These are phyloP conservation scores for Ptilonorhynchus violaceus DNA, from an alignment of 2,113 vertebrate species.

Conservation along the genomic window DNA sequence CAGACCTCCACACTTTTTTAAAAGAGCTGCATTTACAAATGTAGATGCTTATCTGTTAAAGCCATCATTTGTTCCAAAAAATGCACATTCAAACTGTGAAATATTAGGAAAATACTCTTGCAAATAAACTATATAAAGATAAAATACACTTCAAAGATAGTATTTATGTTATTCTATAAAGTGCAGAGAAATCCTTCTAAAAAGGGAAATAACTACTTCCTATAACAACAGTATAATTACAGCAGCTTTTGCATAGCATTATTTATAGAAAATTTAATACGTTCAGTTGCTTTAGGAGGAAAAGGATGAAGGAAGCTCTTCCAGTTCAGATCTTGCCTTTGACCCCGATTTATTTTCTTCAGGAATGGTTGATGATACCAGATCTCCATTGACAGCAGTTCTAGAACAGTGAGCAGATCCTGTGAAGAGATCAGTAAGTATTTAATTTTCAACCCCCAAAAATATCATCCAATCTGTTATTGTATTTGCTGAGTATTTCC, in stretches of 20 bases:
- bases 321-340: constrained; percentile 71
- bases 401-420: constrained; percentile 75
- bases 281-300: constrained; percentile 74
- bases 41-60: constrained; percentile 68
- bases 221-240: constrained; percentile 74
- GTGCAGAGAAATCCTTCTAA: constrained; percentile 83
- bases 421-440: constrained; percentile 52
- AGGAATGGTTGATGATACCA: constrained; percentile 73
- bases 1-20: constrained; percentile 62
- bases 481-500: not conserved
- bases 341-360: constrained; percentile 74
- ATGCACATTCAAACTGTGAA: constrained; percentile 76
- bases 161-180: constrained; percentile 82
- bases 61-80: constrained; percentile 69
- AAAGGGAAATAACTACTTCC: constrained; percentile 76
- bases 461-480: not conserved
- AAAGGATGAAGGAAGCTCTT: constrained; percentile 70
- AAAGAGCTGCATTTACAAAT: constrained; percentile 76
- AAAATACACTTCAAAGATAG: constrained; percentile 82
- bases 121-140: constrained; percentile 85
- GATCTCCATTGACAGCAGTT: constrained; percentile 80
- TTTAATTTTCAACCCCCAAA: not conserved
- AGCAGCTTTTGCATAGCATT: constrained; percentile 85
- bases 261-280: constrained; percentile 70
- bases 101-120: constrained; percentile 85